A percentile compares a stretch with the other conserved stretches of the same genome.
These are phyloP conservation scores for Serrognathus titanus DNA, from an alignment of 2,888 invertebrate genomes.

Conservation along the genomic window DNA sequence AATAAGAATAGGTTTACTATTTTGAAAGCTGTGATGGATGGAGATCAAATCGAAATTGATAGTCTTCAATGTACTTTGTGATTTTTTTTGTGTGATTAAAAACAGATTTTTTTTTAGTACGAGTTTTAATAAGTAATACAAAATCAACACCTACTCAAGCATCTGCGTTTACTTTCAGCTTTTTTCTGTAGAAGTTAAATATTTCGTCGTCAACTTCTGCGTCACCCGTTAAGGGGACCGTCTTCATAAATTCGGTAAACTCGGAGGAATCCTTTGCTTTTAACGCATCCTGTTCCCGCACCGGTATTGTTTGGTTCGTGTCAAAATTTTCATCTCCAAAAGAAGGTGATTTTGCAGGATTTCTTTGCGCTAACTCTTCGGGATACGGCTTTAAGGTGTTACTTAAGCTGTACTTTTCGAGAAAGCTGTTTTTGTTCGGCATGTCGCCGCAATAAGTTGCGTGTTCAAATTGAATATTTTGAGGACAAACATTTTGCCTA, in stretches of 20 bases:
- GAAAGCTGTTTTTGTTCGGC: too few species aligned
- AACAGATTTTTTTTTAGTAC: neutral
- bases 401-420: too few species aligned
- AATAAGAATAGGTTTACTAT: conserved; percentile 43
- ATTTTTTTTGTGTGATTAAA: conserved; percentile 6
- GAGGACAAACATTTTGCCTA: too few species aligned
- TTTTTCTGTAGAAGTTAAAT: conserved; percentile 48
- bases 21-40: conserved; percentile 49
- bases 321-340: too few species aligned
- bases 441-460: too few species aligned
- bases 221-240: conserved; percentile 51
- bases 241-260: conserved; percentile 40
- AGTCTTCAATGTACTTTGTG: conserved; percentile 35
- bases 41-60: conserved; percentile 41
- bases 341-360: too few species aligned
- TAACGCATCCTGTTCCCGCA: conserved; percentile 5
- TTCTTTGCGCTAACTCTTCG: too few species aligned
- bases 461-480: too few species aligned
- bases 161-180: conserved; percentile 23
- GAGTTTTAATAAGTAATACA: conserved; percentile 5
- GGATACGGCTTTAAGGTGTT: too few species aligned
- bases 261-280: conserved; percentile 25
- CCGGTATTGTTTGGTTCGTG: too few species aligned
- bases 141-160: neutral
- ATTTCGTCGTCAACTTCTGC: conserved; percentile 53